phyloP scores from a whole-genome alignment of 2,113 vertebrate genomes.

The Muntiacus muntjak region DNA sequence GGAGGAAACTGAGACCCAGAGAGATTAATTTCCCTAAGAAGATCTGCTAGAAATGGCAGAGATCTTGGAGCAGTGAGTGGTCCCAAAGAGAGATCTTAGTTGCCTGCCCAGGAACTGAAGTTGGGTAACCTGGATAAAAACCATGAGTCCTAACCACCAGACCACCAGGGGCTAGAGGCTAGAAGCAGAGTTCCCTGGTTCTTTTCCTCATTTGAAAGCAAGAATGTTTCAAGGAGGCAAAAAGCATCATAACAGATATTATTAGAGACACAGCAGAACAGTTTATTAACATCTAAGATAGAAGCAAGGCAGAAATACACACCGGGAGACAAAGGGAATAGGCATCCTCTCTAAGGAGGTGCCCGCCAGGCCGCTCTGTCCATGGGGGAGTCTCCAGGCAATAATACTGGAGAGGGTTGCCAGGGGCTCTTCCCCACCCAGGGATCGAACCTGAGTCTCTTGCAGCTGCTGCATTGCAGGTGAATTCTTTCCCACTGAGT shows the following conservation, averaged over 20 bases:
- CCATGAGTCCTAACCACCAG: background rate
- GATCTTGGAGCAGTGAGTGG: background rate
- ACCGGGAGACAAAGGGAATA: background rate
- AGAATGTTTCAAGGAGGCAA: background rate
- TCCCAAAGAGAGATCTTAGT: background rate
- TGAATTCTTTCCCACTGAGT: background rate
- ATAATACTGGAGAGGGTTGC: background rate
- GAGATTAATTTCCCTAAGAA: background rate
- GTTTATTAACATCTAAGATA: background rate
- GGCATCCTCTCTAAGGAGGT: background rate
- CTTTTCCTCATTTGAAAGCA: background rate
- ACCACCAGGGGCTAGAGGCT: background rate
- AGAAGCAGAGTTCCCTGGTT: background rate
- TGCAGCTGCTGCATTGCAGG: background rate
- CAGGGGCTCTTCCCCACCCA: background rate
- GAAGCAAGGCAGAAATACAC: background rate
- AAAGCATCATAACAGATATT: background rate
- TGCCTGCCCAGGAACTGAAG: background rate
- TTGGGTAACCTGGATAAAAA: background rate
- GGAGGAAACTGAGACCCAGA: background rate
- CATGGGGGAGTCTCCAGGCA: background rate
- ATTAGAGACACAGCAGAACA: background rate
- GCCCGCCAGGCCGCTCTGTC: background rate
- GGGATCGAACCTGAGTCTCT: fast-evolving
- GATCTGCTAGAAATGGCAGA: background rate